Conservation (phyloP, 2,888 invertebrate genomes). For the Eupithecia vulgata region DNA sequence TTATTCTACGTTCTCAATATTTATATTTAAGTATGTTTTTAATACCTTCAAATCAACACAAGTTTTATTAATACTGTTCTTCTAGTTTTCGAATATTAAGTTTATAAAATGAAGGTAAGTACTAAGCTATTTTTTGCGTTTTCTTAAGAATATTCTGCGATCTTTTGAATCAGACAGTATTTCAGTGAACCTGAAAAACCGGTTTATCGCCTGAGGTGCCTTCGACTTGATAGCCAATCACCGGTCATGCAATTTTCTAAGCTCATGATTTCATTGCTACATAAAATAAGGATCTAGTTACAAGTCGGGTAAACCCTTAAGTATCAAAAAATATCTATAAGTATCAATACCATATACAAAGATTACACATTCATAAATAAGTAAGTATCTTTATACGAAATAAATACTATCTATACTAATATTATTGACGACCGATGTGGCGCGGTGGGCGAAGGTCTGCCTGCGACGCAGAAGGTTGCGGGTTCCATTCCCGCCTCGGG, state of each 20-base stretch:
- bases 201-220: slow-evolving; percentile 20
- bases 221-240: slow-evolving; percentile 33
- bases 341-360: no score
- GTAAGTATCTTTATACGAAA: no score
- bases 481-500: no score
- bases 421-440: no score
- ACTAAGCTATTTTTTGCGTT: not conserved
- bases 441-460: no score
- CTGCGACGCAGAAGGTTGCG: no score
- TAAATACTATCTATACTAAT: no score
- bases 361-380: no score
- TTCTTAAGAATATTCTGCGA: not conserved
- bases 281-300: slow-evolving; percentile 23
- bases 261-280: slow-evolving; percentile 31
- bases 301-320: slow-evolving; percentile 8
- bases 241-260: slow-evolving; percentile 33
- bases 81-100: not conserved
- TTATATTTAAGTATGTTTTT: not conserved
- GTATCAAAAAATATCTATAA: not conserved
- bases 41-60: not conserved
- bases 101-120: not conserved
- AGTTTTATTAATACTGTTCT: not conserved
- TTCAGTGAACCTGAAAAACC: slow-evolving; percentile 16
- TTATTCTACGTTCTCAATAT: not conserved
- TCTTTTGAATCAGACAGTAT: not conserved